Conservation (phyloP, 2,888 invertebrate genomes). For the Lasioglossum figueresi region DNA sequence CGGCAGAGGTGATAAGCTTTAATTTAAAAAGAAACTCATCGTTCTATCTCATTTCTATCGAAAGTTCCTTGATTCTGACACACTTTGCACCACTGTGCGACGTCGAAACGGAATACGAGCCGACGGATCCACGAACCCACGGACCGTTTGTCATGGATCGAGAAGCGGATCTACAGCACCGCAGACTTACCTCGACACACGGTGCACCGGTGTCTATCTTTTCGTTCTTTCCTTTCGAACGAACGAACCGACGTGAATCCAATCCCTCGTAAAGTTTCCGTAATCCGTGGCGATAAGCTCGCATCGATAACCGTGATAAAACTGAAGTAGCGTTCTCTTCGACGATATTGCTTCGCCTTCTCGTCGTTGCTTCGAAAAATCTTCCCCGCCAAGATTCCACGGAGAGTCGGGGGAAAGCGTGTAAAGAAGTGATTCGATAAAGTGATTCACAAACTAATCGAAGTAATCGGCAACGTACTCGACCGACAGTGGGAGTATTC, state of each 20-base stretch:
- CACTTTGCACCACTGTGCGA: too few species aligned
- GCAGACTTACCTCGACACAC: slow-evolving; percentile 49
- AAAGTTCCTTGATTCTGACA: too few species aligned
- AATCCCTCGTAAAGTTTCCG: slow-evolving; percentile 14
- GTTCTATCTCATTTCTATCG: too few species aligned
- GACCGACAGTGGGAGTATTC: too few species aligned
- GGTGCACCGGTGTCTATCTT: slow-evolving; percentile 5
- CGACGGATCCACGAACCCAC: slow-evolving; percentile 31
- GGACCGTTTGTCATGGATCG: slow-evolving; percentile 1
- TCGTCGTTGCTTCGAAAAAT: background rate
- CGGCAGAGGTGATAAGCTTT: too few species aligned
- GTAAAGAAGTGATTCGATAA: background rate
- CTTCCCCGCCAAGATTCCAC: background rate
- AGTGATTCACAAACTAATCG: background rate
- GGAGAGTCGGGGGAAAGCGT: background rate
- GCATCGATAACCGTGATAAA: slow-evolving; percentile 50
- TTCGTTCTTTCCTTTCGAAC: background rate
- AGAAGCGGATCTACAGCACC: slow-evolving; percentile 35
- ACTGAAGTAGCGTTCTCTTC: background rate
- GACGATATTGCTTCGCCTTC: background rate
- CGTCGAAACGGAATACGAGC: slow-evolving; percentile 24
- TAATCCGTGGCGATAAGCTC: slow-evolving; percentile 54
- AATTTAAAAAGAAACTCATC: too few species aligned
- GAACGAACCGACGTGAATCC: background rate
- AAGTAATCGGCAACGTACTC: too few species aligned